Conservation (phyloP, 1,140 invertebrate species). For the Octopus bimaculoides region DNA sequence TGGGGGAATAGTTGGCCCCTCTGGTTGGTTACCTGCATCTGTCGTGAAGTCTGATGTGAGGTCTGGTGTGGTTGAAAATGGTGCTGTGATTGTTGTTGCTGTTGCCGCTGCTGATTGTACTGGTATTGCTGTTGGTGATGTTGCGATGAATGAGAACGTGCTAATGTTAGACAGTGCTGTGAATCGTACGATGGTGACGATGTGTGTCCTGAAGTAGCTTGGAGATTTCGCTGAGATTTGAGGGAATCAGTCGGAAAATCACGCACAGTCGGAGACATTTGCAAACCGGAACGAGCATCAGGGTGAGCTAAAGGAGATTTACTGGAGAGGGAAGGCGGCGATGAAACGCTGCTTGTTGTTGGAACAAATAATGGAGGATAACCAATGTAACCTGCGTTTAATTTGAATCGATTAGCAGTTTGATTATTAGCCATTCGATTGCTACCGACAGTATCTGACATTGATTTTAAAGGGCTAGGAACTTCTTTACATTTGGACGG, state of each 20-base stretch:
- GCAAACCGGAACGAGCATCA: neutral
- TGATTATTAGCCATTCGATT: neutral
- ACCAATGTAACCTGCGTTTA: neutral
- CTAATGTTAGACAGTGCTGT: neutral
- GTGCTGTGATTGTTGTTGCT: neutral
- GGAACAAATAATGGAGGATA: neutral
- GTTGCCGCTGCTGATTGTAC: neutral
- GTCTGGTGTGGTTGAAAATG: neutral
- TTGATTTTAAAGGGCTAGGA: neutral
- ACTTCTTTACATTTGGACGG: conserved; percentile 1
- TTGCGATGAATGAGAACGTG: neutral
- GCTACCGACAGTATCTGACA: neutral
- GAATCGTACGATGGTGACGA: neutral
- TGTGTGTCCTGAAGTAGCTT: too few species aligned
- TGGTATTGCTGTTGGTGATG: neutral
- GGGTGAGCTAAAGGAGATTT: neutral
- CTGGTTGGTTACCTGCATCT: too few species aligned
- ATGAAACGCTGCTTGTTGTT: too few species aligned
- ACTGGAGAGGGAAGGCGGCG: neutral
- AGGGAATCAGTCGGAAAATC: neutral
- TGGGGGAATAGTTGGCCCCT: too few species aligned
- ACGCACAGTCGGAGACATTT: neutral
- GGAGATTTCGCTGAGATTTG: neutral
- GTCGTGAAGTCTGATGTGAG: neutral
- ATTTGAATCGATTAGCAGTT: neutral